Evolutionary conservation across 1,140 invertebrate species (phyloP).

Genomic region (Scylla paramamosain): DNA sequence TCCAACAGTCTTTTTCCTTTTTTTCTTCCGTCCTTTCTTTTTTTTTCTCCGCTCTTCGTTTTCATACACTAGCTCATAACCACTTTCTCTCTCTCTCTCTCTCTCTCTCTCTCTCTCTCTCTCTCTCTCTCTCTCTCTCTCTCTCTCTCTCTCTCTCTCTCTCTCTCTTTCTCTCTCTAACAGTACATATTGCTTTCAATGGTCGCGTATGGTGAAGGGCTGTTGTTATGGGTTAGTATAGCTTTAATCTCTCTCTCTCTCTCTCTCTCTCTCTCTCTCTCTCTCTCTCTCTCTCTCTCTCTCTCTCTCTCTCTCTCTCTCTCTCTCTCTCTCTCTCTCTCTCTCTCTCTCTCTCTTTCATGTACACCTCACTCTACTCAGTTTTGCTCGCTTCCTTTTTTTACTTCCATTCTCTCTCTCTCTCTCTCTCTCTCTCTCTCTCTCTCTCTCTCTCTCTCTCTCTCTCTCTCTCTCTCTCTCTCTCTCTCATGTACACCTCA

Average conservation of each 20-base stretch:
- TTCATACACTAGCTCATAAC: not conserved
- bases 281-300: not conserved
- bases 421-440: too few species aligned
- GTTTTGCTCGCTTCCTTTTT: not conserved
- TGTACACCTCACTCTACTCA: too few species aligned
- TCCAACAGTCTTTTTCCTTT: too few species aligned
- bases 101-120: not conserved
- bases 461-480: too few species aligned
- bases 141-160: not conserved
- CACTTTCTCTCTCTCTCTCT: not conserved
- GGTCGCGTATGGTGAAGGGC: not conserved
- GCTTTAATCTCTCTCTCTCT: not conserved
- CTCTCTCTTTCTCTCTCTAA: not conserved
- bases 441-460: not conserved
- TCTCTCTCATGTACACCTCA: not conserved
- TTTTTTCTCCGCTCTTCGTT: not conserved
- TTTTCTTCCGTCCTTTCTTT: not conserved
- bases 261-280: not conserved
- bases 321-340: not conserved
- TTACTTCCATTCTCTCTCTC: too few species aligned
- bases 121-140: not conserved
- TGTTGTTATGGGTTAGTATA: not conserved
- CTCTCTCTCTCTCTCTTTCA: not conserved
- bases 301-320: not conserved
- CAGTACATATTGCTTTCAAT: slow-evolving; percentile 34